Evolutionary conservation across 2,888 invertebrate genomes (phyloP), one percentile per base, ranked within the genome.

Genomic region (Sinhomidia bicolor): DNA sequence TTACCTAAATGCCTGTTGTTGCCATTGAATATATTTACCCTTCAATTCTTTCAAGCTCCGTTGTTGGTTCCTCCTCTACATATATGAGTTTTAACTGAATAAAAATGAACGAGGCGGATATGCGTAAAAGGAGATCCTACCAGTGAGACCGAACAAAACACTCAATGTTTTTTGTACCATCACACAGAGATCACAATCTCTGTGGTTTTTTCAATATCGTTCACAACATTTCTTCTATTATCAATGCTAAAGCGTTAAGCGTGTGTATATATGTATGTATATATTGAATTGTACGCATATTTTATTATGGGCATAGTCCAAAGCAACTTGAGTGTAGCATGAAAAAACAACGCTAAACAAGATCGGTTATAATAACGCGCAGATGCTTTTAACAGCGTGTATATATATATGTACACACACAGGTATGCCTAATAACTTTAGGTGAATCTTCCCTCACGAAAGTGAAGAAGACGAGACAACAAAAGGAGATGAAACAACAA

Each of bases 141-240:
- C 29, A 36, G n/a, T n/a, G n/a, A n/a, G 60, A 36, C 60, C 9
- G 29, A 10, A n/a, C n/a, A 51, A 51, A 51, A 20, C 57, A 57
- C 2, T 6, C 20, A 65, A 65, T 26, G 17, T n/a, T 65, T 32
- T n/a, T n/a, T n/a, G n/a, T 65, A 29, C n/a, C 12, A 36, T 14
- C 36, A 7, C 36, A 36, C 65, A 7, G 6, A 65, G 65, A 65
- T 62, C 62, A 29, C 62, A 29, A 29, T 83, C 65, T 32, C 54
- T 71, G 83, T 83, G 83, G 71, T 83, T 83, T 57, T 71, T 57
- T 83, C 83, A 83, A 71, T 83, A 83, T 83, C 71, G 47, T 81
- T 62, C 10, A 44, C n/a, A 17, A 20, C 36, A 57, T 65, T 36
- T 36, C 29, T 65, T 4, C 4, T n/a, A 65, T 32, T 60, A 10